These are phyloP conservation scores for Dromaius novaehollandiae DNA, from an alignment of 2,113 vertebrate genomes.

Conservation along the genomic window DNA sequence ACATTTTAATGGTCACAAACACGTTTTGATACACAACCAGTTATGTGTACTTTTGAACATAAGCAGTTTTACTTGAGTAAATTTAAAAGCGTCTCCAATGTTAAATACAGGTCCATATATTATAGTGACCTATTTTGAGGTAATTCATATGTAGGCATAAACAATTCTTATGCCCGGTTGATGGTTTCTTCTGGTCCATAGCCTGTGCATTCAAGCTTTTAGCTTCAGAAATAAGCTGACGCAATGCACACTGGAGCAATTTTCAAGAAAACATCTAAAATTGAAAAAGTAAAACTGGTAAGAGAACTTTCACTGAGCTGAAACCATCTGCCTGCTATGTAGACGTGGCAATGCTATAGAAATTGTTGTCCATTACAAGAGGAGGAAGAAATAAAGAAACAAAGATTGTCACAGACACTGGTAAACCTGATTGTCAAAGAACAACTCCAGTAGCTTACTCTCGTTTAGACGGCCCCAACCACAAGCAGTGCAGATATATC, in stretches of 20 bases:
- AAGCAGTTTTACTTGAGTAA: not conserved
- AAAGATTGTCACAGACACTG: not conserved
- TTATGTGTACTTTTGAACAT: not conserved
- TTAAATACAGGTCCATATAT: not conserved
- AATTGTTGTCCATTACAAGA: not conserved
- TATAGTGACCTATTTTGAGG: not conserved
- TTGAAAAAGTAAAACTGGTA: not conserved
- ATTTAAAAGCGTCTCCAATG: not conserved
- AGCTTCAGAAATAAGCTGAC: not conserved
- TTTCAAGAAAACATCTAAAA: not conserved
- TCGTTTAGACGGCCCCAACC: conserved; percentile 87
- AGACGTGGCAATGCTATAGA: not conserved
- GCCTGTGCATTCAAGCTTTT: not conserved
- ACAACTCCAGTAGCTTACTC: conserved; percentile 66
- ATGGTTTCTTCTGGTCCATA: not conserved
- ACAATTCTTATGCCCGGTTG: not conserved
- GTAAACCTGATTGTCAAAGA: not conserved
- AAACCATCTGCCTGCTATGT: not conserved
- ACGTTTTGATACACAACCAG: not conserved
- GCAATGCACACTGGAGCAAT: not conserved
- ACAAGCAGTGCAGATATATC: conserved; percentile 78
- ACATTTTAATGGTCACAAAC: not conserved
- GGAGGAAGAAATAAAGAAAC: not conserved
- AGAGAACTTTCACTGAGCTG: not conserved
- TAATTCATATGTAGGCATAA: not conserved